Evolutionary conservation across 2,797 vertebrate species (phyloP).

Genomic region (Gobionotothen gibberifrons): DNA sequence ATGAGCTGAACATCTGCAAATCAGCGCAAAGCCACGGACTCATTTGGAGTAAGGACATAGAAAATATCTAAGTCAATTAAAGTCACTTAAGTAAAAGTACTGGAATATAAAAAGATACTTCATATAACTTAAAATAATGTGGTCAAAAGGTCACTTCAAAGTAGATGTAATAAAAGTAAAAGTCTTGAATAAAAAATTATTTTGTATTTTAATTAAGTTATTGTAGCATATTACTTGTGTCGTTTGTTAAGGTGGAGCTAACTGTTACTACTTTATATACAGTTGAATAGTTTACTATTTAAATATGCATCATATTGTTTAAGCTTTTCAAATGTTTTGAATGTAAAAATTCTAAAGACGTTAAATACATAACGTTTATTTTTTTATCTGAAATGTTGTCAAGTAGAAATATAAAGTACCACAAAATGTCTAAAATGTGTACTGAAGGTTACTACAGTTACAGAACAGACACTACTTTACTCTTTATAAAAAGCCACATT

Average conservation of each 20-base stretch:
- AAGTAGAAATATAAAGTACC: not conserved
- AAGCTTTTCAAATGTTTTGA: not conserved
- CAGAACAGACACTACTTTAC: too few species aligned
- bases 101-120: not conserved
- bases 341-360: slow-evolving; percentile 3
- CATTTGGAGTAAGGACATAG: not conserved
- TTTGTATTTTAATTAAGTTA: too few species aligned
- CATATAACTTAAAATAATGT: not conserved
- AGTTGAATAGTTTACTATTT: not conserved
- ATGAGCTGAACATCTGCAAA: slow-evolving; percentile 1
- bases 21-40: not conserved
- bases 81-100: too few species aligned
- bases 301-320: not conserved
- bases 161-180: not conserved
- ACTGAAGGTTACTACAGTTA: not conserved
- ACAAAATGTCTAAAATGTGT: not conserved
- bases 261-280: not conserved
- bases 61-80: too few species aligned
- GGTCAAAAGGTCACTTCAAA: not conserved
- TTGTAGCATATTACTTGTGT: not conserved
- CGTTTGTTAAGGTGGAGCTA: not conserved
- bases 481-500: not conserved
- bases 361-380: not conserved
- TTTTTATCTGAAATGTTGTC: not conserved
- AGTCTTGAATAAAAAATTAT: not conserved